Conservation (phyloP, 1,140 invertebrate genomes). For the Diachasma alloeum region DNA sequence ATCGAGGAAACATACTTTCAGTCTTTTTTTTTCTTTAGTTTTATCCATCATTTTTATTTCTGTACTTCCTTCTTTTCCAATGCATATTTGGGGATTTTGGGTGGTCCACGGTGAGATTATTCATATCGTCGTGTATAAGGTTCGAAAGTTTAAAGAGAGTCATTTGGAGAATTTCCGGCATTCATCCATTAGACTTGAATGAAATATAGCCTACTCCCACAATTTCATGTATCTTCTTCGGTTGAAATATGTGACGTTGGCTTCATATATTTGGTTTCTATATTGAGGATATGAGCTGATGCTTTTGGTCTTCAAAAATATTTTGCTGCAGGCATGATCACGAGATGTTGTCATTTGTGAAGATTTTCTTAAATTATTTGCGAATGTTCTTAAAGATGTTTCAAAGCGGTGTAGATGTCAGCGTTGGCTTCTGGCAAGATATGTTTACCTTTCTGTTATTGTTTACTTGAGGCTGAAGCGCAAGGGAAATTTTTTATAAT, state of each 20-base stretch:
- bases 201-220: neutral
- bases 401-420: too few species aligned
- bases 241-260: too few species aligned
- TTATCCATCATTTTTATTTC: neutral
- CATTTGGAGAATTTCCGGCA: neutral
- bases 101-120: neutral
- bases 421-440: too few species aligned
- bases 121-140: neutral
- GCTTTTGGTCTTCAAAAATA: neutral
- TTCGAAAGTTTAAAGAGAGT: neutral
- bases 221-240: too few species aligned
- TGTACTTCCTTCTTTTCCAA: neutral
- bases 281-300: too few species aligned
- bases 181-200: neutral
- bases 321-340: neutral
- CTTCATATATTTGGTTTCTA: too few species aligned
- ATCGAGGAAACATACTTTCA: slow-evolving; percentile 46
- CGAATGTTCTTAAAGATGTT: too few species aligned
- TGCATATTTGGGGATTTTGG: neutral
- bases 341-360: too few species aligned
- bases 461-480: too few species aligned
- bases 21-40: neutral
- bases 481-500: too few species aligned
- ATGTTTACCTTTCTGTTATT: too few species aligned
- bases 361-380: too few species aligned